Conservation (phyloP, 2,797 vertebrate genomes). For the Rhynchonycteris naso region DNA sequence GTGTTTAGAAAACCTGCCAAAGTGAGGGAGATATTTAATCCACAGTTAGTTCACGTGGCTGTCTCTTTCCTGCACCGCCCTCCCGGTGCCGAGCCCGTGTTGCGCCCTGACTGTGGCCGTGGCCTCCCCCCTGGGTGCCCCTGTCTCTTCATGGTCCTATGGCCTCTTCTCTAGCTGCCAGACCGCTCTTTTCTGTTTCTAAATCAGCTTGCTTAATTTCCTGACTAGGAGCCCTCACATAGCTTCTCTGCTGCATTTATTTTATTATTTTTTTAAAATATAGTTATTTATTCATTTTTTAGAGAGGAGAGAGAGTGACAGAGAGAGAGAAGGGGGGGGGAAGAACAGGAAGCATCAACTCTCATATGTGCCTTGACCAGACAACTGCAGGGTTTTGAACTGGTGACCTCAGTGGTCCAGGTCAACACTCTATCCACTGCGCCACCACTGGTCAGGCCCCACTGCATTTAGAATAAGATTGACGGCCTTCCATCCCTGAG, state of each 20-base stretch:
- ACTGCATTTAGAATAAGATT: neutral
- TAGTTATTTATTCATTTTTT: no score
- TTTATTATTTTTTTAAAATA: no score
- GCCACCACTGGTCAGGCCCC: neutral
- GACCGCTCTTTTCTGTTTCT: no score
- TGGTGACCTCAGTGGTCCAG: no score
- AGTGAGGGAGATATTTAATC: neutral
- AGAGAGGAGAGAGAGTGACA: no score
- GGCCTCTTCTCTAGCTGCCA: neutral
- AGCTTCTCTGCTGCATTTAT: neutral
- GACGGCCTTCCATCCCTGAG: neutral
- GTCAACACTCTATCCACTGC: no score
- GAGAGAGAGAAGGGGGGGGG: no score
- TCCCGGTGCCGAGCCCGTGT: neutral
- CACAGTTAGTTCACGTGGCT: rapidly evolving
- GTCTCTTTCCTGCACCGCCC: neutral
- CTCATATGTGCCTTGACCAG: no score
- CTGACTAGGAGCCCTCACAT: neutral
- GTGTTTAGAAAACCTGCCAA: neutral
- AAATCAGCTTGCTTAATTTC: neutral
- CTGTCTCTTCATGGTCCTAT: rapidly evolving
- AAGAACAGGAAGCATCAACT: no score
- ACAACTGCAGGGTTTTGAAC: no score
- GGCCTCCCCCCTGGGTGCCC: neutral
- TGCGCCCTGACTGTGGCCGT: no score